phyloP scores from a whole-genome alignment of 2,797 vertebrate genomes.

The Microcaecilia unicolor region DNA sequence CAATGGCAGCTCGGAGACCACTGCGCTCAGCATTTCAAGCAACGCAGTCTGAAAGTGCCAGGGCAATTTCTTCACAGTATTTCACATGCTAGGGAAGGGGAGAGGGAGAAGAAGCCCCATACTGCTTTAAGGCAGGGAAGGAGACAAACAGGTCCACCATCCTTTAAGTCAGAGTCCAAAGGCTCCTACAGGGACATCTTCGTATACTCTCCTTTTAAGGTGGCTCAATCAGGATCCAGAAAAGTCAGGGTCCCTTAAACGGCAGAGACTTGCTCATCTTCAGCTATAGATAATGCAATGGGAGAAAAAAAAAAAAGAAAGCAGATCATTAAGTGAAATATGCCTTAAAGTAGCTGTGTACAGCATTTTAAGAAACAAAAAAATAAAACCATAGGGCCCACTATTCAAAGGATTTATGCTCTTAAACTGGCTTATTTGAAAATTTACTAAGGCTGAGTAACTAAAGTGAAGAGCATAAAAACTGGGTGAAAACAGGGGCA shows the following conservation, averaged over 20 bases:
- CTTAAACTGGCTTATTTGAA: too few relatives aligned
- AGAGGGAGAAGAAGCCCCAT: conserved; percentile 75
- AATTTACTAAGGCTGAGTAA: too few relatives aligned
- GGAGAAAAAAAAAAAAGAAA: conserved; percentile 4
- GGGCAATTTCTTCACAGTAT: conserved; percentile 95
- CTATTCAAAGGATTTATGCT: too few relatives aligned
- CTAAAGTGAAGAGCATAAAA: too few relatives aligned
- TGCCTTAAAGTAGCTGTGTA: too few relatives aligned
- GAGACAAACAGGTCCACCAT: conserved; percentile 73
- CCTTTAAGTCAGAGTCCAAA: conserved; percentile 59
- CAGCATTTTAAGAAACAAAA: too few relatives aligned
- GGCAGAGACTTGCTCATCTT: conserved; percentile 94
- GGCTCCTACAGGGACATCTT: conserved; percentile 61
- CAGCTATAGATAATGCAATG: conserved; percentile 52
- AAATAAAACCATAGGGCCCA: too few relatives aligned
- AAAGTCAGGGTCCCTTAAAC: conserved; percentile 69
- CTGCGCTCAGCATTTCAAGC: conserved; percentile 61
- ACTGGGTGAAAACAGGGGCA: too few relatives aligned
- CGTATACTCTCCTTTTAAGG: conserved; percentile 64
- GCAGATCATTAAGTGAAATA: too few relatives aligned
- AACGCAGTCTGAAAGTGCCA: conserved; percentile 80
- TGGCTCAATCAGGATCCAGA: conserved; percentile 56
- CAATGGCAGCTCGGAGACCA: conserved; percentile 42
- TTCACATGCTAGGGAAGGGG: conserved; percentile 74
- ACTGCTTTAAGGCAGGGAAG: conserved; percentile 97